Evolutionary conservation across 2,797 vertebrate species (phyloP), one percentile per base, ranked within the genome.

Genomic region (Psittacula derbiana): DNA sequence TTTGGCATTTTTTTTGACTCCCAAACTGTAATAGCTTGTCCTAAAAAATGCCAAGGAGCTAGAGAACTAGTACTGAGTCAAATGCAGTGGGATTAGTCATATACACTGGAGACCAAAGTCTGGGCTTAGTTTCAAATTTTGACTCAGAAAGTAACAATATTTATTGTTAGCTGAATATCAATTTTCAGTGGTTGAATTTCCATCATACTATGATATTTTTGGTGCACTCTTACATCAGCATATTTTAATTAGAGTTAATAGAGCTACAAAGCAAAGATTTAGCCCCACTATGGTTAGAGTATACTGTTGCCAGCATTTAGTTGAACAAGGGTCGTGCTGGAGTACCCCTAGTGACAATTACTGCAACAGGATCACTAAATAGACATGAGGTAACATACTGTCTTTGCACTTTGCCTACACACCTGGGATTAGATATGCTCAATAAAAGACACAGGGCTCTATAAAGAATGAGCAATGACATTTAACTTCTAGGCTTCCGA

Each of bases 401-500:
- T 43, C 89, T 85, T 76, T 89, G 84, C 52, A 57, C 72, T 92
- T 72, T 80, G 79, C 52, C 74, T 44, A 16, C 57, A 76, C 86
- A 30, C 47, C 52, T 71, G 87, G 81, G 79, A 71, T 87, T 70
- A 76, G 46, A 4, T 16, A 58, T 13, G 86, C 25, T 75, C 55
- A 64, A 55, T n/a, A 71, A 66, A 81, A 89, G 79, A 38, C n/a
- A 62, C 20, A 21, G 52, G 14, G 38, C 64, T 90, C 75, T 25
- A 44, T 44, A 82, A 91, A 89, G 79, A 87, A 80, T 4, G 5
- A 86, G 36, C 64, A 80, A 30, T 70, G 84, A 50, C 91, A 89
- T 92, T 91, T 82, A 85, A 87, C 71, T 94, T 86, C 78, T 13
- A 41, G 62, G 58, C 30, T 87, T 85, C 71, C 85, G 60, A 87